Base-by-base conservation (phyloP, 2,888 invertebrate species). In the Clostera curtula region DNA sequence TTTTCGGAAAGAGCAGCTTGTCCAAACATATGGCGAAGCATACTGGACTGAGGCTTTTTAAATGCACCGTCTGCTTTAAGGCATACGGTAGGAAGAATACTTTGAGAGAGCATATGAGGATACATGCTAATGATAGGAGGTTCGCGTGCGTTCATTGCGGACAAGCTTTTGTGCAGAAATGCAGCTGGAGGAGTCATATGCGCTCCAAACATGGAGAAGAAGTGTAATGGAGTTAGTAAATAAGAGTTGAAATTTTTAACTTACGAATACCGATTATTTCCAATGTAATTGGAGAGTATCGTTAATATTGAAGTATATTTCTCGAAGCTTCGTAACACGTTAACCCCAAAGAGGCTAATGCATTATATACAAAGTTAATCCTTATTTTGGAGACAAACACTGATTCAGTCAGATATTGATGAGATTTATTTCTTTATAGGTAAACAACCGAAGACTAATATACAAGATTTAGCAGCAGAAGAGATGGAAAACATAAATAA, bases 121-220 rank as follows among this genome's bases (percentile, higher is more conserved):
- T 52, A 1, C 49, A 49, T 21, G 53, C 45, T 0, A 57, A 63
- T 25, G 65, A 66, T 28, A 51, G 59, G 7, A 48, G 53, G 16
- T 49, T 52, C 4, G n/a, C 34, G 41, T 34, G 72, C 51, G 26
- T 33, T 31, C 41, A 43, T 2, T 73, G 71, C 26, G 43, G 42
- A 0, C 52, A 49, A 19, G 49, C 50, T 19, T 56, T 66, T 7
- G 53, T 66, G 4, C 55, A 75, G 43, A 57, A 73, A 48, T 38
- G 62, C 47, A 74, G 71, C 16, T 64, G 69, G 43, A 55, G 64
- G 17, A 62, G 59, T 12, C 83, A 84, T 31, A 67, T 82, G 56
- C 70, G 68, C 5, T 64, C 65, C 3, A 56, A 53, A 25, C 66
- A 67, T 25, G 50, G 43, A 4, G 44, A 43, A 24, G 31, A 33